Conservation (phyloP, 2,888 invertebrate genomes). For the Noctua comes region DNA sequence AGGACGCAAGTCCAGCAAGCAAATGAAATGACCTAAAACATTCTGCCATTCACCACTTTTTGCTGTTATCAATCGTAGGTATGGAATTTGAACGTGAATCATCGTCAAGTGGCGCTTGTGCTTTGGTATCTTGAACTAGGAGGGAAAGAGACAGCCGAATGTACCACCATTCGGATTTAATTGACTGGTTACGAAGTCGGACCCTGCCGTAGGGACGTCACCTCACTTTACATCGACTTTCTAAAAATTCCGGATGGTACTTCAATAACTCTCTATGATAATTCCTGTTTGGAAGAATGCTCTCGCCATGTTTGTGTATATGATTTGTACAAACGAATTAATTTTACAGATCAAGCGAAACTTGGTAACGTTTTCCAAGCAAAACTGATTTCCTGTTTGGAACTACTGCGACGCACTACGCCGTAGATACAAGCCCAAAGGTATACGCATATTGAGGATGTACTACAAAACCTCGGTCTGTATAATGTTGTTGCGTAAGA, state of each 20-base stretch:
- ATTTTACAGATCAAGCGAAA: slow-evolving; percentile 39
- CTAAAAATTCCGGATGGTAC: slow-evolving; percentile 87
- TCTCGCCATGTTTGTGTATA: slow-evolving; percentile 51
- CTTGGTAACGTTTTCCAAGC: slow-evolving; percentile 28
- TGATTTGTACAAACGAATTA: slow-evolving; percentile 51
- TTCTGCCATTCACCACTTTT: slow-evolving; percentile 86
- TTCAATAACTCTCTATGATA: slow-evolving; percentile 78
- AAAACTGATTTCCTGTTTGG: slow-evolving; percentile 43
- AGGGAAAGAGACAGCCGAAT: slow-evolving; percentile 85
- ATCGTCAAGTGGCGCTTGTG: slow-evolving; percentile 89
- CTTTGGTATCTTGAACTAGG: slow-evolving; percentile 82
- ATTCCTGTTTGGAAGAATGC: slow-evolving; percentile 79
- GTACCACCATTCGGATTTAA: slow-evolving; percentile 88
- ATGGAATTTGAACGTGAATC: slow-evolving; percentile 89
- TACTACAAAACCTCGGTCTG: slow-evolving; percentile 43
- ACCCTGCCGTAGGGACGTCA: slow-evolving; percentile 88
- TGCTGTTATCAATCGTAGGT: slow-evolving; percentile 89
- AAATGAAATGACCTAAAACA: slow-evolving; percentile 84
- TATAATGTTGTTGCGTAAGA: slow-evolving; percentile 61
- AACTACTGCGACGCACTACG: slow-evolving; percentile 29
- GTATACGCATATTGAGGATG: slow-evolving; percentile 49
- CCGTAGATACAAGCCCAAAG: slow-evolving; percentile 38
- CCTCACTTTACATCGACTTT: slow-evolving; percentile 87
- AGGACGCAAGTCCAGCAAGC: slow-evolving; percentile 78
- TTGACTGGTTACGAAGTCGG: slow-evolving; percentile 89